A percentile compares a stretch with the other conserved stretches of the same genome.
Conservation (phyloP, 2,113 vertebrate species). For the Cnemophilus loriae region DNA sequence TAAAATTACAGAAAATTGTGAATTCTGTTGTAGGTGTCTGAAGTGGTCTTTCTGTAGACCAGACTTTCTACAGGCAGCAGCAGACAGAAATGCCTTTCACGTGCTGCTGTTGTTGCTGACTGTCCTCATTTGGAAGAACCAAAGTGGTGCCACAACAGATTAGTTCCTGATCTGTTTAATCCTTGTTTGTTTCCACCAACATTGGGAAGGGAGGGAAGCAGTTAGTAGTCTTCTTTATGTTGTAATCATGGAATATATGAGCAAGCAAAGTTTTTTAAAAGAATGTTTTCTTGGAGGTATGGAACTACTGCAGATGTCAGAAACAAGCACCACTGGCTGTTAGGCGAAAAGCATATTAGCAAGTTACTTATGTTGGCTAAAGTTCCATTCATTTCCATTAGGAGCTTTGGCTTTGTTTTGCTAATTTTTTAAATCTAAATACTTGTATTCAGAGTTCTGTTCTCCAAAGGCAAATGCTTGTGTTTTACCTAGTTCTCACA, state of each 20-base stretch:
- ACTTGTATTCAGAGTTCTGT: neutral
- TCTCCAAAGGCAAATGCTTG: neutral
- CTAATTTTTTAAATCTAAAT: neutral
- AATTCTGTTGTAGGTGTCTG: neutral
- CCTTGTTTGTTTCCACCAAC: neutral
- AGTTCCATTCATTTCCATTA: neutral
- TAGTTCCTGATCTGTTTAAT: neutral
- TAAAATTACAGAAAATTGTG: neutral
- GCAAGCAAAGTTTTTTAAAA: neutral
- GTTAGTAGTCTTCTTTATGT: neutral
- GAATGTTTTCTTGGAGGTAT: neutral
- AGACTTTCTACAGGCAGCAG: neutral
- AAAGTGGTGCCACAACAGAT: neutral
- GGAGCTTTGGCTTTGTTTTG: neutral
- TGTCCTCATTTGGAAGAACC: neutral
- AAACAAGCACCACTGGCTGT: neutral
- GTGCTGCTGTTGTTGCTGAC: neutral
- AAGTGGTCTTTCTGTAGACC: neutral
- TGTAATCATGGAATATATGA: neutral
- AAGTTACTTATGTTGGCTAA: neutral
- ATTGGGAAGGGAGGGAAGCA: rapidly evolving
- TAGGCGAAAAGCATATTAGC: neutral
- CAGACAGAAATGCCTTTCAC: neutral
- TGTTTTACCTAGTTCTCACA: neutral
- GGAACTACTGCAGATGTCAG: neutral